Evolutionary conservation across 2,888 invertebrate genomes (phyloP).

Genomic region (Cephonodes hylas): DNA sequence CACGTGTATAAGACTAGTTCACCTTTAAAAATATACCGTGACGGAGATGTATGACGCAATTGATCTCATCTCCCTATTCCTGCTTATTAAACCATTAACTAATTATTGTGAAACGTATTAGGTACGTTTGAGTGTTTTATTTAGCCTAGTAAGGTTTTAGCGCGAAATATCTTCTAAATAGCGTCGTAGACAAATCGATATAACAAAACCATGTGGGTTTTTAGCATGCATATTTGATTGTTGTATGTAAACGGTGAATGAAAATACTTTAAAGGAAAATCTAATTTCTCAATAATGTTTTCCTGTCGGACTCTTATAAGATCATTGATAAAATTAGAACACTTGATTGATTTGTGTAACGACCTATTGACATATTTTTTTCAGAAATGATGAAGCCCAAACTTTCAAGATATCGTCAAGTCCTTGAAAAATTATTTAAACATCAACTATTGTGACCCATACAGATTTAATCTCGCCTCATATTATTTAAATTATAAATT

Average conservation of each 20-base stretch:
- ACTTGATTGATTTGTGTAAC: background rate
- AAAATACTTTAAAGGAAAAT: background rate
- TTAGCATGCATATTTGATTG: conserved; percentile 13
- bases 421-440: conserved; percentile 61
- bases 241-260: background rate
- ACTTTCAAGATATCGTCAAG: conserved; percentile 50
- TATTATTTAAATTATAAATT: conserved; percentile 41
- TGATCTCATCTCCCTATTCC: background rate
- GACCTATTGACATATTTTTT: conserved; percentile 30
- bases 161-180: conserved; percentile 47
- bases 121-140: background rate
- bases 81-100: background rate
- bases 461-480: conserved; percentile 46
- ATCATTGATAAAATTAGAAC: background rate
- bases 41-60: conserved; percentile 13
- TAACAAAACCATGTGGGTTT: conserved; percentile 45
- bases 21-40: conserved; percentile 5
- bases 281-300: background rate
- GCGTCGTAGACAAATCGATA: conserved; percentile 61
- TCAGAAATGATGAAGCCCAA: conserved; percentile 77
- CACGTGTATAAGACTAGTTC: background rate
- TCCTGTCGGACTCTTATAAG: background rate
- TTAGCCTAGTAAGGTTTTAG: conserved; percentile 28
- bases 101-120: background rate
- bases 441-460: conserved; percentile 71